Conservation (phyloP, 2,113 vertebrate genomes). For the Etia nguti region DNA sequence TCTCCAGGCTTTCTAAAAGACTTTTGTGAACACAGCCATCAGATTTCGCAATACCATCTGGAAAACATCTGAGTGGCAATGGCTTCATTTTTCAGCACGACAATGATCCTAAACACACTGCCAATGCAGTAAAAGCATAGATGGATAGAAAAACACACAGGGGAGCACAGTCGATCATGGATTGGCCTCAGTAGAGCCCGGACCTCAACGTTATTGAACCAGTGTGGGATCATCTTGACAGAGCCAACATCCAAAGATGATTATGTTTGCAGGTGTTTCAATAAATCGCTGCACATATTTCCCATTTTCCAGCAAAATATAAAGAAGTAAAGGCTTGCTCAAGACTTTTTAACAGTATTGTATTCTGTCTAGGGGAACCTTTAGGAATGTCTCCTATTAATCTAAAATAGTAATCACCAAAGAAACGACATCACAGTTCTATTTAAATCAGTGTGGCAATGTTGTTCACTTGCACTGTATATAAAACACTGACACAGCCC, state of each 20-base stretch:
- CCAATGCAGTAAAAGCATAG: background rate
- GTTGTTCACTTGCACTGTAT: background rate
- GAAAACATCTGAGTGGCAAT: background rate
- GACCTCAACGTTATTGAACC: background rate
- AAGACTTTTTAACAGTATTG: background rate
- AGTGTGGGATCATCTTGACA: background rate
- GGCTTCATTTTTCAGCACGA: background rate
- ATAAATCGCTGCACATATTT: background rate
- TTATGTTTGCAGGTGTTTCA: background rate
- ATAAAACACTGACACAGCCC: background rate
- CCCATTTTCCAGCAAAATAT: background rate
- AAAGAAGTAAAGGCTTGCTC: background rate
- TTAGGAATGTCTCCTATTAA: background rate
- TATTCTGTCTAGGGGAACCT: background rate
- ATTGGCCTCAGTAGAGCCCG: background rate
- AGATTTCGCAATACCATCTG: background rate
- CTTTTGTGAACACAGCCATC: background rate
- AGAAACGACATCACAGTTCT: background rate
- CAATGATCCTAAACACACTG: background rate
- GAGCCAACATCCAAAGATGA: background rate
- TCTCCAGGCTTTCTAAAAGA: background rate
- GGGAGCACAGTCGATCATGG: background rate
- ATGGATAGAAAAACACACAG: background rate
- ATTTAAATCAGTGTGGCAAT: background rate
- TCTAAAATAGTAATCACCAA: background rate